Evolutionary conservation across 2,888 invertebrate genomes (phyloP).

Genomic region (Mythimna impura): DNA sequence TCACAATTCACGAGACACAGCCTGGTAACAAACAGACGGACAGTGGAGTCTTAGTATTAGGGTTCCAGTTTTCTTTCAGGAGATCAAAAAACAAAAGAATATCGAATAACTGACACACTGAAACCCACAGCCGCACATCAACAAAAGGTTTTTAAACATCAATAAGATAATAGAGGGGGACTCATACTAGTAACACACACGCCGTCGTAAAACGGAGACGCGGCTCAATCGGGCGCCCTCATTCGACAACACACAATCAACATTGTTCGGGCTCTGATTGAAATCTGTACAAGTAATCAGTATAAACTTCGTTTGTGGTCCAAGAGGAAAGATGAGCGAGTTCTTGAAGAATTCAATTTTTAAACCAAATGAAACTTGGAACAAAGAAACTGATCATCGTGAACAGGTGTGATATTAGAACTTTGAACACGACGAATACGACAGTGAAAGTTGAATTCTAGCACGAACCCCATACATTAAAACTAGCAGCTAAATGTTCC

Average conservation of each 20-base stretch:
- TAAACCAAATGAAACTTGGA: no score
- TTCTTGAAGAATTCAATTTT: neutral
- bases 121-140: slow-evolving; percentile 6
- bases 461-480: no score
- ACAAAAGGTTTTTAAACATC: slow-evolving; percentile 10
- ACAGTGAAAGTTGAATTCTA: no score
- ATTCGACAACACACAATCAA: slow-evolving; percentile 64
- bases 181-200: slow-evolving; percentile 27
- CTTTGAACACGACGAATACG: no score
- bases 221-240: slow-evolving; percentile 57
- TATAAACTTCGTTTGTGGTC: slow-evolving; percentile 51
- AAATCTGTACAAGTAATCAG: slow-evolving; percentile 81
- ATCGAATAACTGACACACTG: slow-evolving; percentile 22
- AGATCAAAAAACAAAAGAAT: slow-evolving; percentile 15
- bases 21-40: no score
- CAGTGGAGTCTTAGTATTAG: no score
- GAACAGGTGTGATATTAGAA: no score
- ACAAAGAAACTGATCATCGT: no score
- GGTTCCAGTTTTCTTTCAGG: neutral
- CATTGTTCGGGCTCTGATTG: slow-evolving; percentile 73
- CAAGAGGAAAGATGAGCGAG: slow-evolving; percentile 24
- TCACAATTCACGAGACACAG: no score
- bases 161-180: slow-evolving; percentile 37
- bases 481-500: no score
- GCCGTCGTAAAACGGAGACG: slow-evolving; percentile 62